Percentiles rank a stretch among this genome's conserved stretches.
Conservation (phyloP, 2,113 vertebrate genomes). For the Rutilus rutilus region DNA sequence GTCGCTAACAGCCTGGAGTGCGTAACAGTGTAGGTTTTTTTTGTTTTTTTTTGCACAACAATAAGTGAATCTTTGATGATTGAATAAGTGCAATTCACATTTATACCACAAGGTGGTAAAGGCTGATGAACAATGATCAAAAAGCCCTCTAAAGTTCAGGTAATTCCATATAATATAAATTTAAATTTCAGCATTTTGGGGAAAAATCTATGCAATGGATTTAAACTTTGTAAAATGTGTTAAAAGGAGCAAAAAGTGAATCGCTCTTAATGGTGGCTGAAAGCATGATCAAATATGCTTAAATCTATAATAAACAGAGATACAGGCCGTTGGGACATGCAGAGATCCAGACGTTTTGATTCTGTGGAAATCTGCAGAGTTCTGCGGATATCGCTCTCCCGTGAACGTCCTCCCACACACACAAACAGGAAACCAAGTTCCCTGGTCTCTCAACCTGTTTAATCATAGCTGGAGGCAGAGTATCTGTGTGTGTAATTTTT, state of each 20-base stretch:
- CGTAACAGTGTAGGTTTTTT: fast-evolving
- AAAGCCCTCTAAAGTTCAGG: too few relatives aligned
- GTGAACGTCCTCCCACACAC: not conserved
- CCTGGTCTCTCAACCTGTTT: constrained; percentile 60
- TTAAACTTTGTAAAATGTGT: not conserved
- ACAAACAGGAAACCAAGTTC: constrained; percentile 37
- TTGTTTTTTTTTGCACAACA: too few relatives aligned
- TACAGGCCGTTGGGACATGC: not conserved
- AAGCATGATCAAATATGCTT: not conserved
- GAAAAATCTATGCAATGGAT: not conserved
- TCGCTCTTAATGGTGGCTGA: not conserved
- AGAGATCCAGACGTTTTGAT: not conserved
- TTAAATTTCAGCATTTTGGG: not conserved
- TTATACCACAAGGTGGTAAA: too few relatives aligned
- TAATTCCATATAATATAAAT: too few relatives aligned
- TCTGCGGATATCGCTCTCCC: not conserved
- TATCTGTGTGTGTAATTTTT: constrained; percentile 56
- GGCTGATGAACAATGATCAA: too few relatives aligned
- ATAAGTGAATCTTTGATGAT: too few relatives aligned
- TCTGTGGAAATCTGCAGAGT: not conserved
- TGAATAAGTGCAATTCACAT: too few relatives aligned
- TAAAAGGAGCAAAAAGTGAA: not conserved
- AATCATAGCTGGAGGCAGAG: constrained; percentile 59
- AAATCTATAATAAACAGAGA: not conserved
- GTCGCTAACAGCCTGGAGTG: too few relatives aligned